Base-by-base conservation (phyloP, 1,140 invertebrate species). In the Carposina sasakii region DNA sequence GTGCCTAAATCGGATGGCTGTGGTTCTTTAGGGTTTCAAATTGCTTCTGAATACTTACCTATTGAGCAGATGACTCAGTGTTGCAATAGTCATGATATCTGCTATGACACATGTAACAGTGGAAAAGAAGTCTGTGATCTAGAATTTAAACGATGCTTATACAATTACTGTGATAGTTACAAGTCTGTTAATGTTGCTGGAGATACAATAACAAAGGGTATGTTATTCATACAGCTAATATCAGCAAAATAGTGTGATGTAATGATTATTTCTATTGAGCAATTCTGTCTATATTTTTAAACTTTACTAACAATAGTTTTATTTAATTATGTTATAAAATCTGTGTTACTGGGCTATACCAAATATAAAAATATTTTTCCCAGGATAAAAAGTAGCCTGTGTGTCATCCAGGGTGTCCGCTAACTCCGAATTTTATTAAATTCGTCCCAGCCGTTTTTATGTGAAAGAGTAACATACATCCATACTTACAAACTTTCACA, bases 121-220 rank as follows among this genome's bases (percentile, higher is more conserved):
- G 91, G 93, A 37, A 96, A 95, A 76, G 94, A 96, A 71, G 84
- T 91, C 0, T 97, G 95, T 84, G 95, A 97, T 81, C 73, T 94
- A 34, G 89, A 92, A 22, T 97, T 97, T 67, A 94, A 95, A 66
- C 87, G 90, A 57, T 97, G 95, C 67, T 81, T 97, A 0, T 95
- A 95, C 58, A 90, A 87, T 68, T 91, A 93, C 50, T 97, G 95
- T 83, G 91, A 94, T 36, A 87, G 85, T 15, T 92, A 91, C 65
- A 86, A 91, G 56, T 85, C 86, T 12, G 54, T 89, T 12, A 88
- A 87, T 61, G 88, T 90, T 30, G 88, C 83, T 24, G 89, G 89
- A 16, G 77, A 88, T 45, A 83, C 90, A 4, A 86, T 92, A 48
- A 88, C 88, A 0, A 93, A 92, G 82, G 87, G 88, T 88, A 82